Base-by-base conservation (phyloP, 2,888 invertebrate species). In the Drosophila monieri region DNA sequence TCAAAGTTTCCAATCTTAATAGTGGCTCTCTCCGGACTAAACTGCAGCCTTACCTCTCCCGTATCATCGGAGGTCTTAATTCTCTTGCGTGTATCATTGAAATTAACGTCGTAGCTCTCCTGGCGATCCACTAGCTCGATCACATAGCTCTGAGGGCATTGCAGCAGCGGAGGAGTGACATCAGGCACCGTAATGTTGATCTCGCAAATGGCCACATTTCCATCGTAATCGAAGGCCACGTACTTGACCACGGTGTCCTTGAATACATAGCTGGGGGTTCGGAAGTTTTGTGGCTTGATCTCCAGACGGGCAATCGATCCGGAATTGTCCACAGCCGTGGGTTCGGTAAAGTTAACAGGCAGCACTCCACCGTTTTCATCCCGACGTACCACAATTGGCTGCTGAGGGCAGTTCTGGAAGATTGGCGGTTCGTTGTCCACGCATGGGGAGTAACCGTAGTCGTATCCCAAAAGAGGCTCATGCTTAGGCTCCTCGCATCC, bases 151-250 rank as follows among this genome's bases (percentile, higher is more conserved):
- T 97, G 97, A 0, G 98, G 98, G 88, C 98, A 98, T 89, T 96
- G 97, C 39, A 98, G 92, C 88, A 95, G 94, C 6, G 98, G 98
- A 55, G 98, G 97, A 0, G 97, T 97, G 56, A 97, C 96, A 91
- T 98, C 98, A 30, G 97, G 97, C 9, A 98, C 97, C 0, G 98
- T 97, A 30, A 99, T 97, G 85, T 98, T 97, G 30, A 99, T 97
- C 93, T 97, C 96, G 89, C 99, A 99, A 89, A 98, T 97, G 12
- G 98, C 99, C 12, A 98, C 98, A 89, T 99, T 99, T 77, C 98
- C 98, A 89, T 98, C 98, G 86, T 97, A 97, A 92, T 99, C 99
- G 88, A 97, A 99, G 3, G 99, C 99, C 1, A 98, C 96, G 88
- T 98, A 99, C 92, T 97, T 96, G 0, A 98, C 97, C 27, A 97